A percentile compares a stretch with the other conserved stretches of the same genome.
Evolutionary conservation across 2,113 vertebrate species (phyloP).

Genomic region (Parus major): DNA sequence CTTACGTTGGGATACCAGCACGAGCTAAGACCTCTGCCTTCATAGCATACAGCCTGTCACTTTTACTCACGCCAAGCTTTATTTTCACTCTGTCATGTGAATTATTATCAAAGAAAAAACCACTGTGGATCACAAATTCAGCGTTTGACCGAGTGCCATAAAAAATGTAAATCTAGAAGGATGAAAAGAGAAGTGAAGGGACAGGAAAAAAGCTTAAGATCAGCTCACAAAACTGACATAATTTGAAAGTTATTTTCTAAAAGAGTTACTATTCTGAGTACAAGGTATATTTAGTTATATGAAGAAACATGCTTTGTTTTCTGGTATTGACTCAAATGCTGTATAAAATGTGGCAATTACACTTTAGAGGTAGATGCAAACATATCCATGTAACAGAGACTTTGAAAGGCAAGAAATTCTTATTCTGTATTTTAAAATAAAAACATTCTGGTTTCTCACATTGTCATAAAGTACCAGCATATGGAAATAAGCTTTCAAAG

Average conservation of each 20-base stretch:
- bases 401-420: background rate
- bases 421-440: background rate
- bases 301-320: conserved; percentile 16
- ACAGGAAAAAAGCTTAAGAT: conserved; percentile 69
- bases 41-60: conserved; percentile 93
- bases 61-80: conserved; percentile 98
- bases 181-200: conserved; percentile 74
- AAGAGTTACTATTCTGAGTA: background rate
- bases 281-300: conserved; percentile 2
- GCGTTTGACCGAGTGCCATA: conserved; percentile 97
- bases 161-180: conserved; percentile 97
- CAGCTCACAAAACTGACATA: conserved; percentile 56
- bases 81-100: conserved; percentile 98
- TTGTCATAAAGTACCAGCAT: background rate
- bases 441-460: background rate
- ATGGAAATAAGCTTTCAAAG: background rate
- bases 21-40: conserved; percentile 97
- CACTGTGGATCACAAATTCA: conserved; percentile 98
- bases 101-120: conserved; percentile 98
- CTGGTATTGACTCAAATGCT: background rate
- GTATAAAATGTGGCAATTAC: background rate
- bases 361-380: background rate
- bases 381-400: background rate
- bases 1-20: conserved; percentile 96
- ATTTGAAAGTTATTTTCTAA: conserved; percentile 50